These are phyloP conservation scores for Phrynosoma blainvillii DNA, from an alignment of 2,113 vertebrate genomes.

Conservation along the genomic window DNA sequence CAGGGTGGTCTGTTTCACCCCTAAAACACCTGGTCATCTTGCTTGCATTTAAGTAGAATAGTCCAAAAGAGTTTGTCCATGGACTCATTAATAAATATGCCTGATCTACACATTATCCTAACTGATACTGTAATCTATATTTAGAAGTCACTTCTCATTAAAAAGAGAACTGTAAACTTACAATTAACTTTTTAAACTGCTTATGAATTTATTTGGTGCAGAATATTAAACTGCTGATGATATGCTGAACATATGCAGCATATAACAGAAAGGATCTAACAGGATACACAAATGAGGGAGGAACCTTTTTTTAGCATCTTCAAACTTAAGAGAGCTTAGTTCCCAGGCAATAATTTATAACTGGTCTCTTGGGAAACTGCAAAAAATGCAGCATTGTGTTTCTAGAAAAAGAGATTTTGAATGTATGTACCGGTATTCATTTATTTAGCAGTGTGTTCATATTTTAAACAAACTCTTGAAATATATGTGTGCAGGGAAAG, in stretches of 20 bases:
- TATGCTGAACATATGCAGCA: too few species aligned
- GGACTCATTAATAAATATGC: not conserved
- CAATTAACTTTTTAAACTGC: not conserved
- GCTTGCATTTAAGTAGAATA: not conserved
- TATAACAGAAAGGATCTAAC: not conserved
- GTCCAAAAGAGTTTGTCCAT: not conserved
- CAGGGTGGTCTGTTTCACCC: too few species aligned
- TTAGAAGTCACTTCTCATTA: not conserved
- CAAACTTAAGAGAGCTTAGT: not conserved
- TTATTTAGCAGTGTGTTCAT: not conserved
- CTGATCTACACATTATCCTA: not conserved
- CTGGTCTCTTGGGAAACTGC: constrained; percentile 24
- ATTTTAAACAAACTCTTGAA: constrained; percentile 12
- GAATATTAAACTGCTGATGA: not conserved
- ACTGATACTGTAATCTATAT: not conserved
- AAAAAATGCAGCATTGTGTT: constrained; percentile 23
- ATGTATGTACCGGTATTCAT: not conserved
- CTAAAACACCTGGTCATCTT: not conserved
- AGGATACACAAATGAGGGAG: not conserved
- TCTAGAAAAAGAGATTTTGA: constrained; percentile 23
- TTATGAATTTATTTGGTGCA: not conserved
- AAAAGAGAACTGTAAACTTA: not conserved
- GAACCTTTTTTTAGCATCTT: not conserved
- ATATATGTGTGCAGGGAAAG: not conserved
- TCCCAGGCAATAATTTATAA: constrained; percentile 8